Percentiles rank a stretch among this genome's conserved stretches.
phyloP scores from a whole-genome alignment of 1,140 invertebrate genomes.

The Daktulosphaira vitifoliae region DNA sequence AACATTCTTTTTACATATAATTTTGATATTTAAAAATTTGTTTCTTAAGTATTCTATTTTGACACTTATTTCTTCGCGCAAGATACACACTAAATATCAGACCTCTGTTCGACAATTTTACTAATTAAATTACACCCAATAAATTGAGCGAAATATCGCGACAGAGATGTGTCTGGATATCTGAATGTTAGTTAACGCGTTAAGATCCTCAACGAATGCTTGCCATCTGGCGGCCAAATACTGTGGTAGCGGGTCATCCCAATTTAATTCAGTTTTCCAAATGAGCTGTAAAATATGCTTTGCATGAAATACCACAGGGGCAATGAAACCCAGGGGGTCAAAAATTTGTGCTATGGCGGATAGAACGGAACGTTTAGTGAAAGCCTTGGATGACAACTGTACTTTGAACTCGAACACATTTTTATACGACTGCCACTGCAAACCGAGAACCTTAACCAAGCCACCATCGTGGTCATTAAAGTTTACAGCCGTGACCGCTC shows the following conservation, averaged over 20 bases:
- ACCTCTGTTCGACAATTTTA: too few relatives aligned
- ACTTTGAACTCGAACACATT: neutral
- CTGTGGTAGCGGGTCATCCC: neutral
- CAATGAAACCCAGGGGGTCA: neutral
- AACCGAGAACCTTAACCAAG: neutral
- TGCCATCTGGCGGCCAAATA: neutral
- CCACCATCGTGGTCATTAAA: neutral
- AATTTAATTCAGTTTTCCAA: neutral
- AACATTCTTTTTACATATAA: too few relatives aligned
- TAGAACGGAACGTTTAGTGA: neutral
- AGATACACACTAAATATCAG: too few relatives aligned
- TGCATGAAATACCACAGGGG: neutral
- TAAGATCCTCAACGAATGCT: neutral
- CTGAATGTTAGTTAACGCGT: neutral
- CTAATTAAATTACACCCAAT: too few relatives aligned
- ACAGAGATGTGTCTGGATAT: neutral
- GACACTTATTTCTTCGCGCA: too few relatives aligned
- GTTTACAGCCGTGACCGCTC: neutral
- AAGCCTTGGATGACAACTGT: neutral
- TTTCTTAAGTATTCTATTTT: too few relatives aligned
- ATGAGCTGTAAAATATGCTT: neutral
- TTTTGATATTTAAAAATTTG: too few relatives aligned
- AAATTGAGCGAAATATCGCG: too few relatives aligned
- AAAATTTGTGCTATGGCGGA: neutral
- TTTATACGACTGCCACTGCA: neutral